Evolutionary conservation across 2,113 vertebrate species (phyloP).

Genomic region (Odocoileus virginianus): DNA sequence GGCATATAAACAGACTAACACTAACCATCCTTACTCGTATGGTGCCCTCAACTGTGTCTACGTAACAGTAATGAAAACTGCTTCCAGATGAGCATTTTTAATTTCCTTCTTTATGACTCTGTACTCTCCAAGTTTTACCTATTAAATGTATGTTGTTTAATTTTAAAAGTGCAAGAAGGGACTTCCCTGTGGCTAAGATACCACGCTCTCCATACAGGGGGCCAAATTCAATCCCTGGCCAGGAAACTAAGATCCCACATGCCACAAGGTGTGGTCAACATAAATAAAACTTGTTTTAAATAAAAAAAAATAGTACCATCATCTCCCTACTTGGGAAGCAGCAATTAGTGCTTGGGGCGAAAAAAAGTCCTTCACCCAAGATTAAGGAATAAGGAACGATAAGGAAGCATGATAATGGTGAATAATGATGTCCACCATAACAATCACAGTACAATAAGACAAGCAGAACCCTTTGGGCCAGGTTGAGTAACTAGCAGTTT

Average conservation of each 20-base stretch:
- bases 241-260: background rate
- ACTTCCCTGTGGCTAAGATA: background rate
- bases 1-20: fast-evolving
- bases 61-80: background rate
- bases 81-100: background rate
- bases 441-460: fast-evolving
- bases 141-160: background rate
- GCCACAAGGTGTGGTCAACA: background rate
- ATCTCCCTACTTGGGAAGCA: background rate
- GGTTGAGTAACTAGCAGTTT: background rate
- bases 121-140: background rate
- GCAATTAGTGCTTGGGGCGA: fast-evolving
- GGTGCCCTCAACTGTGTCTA: background rate
- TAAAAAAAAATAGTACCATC: background rate
- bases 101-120: background rate
- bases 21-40: no score
- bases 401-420: background rate
- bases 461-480: background rate
- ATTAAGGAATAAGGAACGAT: background rate
- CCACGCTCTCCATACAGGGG: background rate
- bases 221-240: background rate
- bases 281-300: background rate
- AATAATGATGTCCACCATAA: background rate
- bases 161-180: background rate
- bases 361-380: background rate